phyloP scores from a whole-genome alignment of 30 jellyfish, hydroid and myxozoan species.

The Pelagia noctiluca region DNA sequence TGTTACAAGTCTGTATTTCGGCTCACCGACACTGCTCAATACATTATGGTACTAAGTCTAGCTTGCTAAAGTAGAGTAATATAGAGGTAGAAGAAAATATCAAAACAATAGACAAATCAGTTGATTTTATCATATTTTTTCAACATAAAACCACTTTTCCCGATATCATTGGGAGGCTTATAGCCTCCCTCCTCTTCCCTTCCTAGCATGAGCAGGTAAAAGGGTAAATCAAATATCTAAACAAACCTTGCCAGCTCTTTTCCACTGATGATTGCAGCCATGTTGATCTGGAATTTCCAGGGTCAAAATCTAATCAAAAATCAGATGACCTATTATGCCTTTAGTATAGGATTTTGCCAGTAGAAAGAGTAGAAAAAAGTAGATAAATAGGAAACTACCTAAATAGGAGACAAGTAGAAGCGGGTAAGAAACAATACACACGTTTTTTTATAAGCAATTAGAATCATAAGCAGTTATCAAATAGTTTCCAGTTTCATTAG shows the following conservation, averaged over 20 bases:
- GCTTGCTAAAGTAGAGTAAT: background rate
- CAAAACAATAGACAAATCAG: background rate
- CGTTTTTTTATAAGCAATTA: background rate
- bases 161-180: background rate
- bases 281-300: background rate
- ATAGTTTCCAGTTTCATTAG: no score
- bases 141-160: background rate
- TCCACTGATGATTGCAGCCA: constrained; percentile 78
- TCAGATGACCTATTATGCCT: background rate
- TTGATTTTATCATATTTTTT: no score
- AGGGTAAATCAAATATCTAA: no score
- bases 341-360: background rate
- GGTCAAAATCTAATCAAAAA: background rate
- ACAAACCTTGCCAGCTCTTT: constrained; percentile 61
- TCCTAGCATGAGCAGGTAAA: background rate
- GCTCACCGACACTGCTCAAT: background rate
- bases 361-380: no score
- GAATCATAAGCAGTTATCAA: background rate
- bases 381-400: no score
- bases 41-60: background rate
- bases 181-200: background rate
- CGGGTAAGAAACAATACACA: background rate
- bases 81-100: background rate
- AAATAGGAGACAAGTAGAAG: no score
- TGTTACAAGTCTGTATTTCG: background rate